Percentiles rank a stretch among this genome's conserved stretches.
phyloP scores from a whole-genome alignment of 2,113 vertebrate genomes.

The Dolichallabes microphthalmus region DNA sequence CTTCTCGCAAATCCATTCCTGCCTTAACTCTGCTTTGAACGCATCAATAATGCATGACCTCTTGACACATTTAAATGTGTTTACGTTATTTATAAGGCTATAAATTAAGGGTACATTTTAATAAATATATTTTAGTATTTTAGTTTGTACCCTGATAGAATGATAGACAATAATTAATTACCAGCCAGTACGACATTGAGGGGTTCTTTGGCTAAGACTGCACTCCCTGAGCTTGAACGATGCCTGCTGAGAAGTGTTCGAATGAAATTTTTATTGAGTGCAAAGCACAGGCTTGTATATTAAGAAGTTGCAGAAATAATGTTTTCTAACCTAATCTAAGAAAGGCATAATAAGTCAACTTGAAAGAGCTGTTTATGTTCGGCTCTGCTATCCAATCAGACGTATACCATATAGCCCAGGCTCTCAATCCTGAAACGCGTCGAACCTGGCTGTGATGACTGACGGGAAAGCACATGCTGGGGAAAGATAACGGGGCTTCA shows the following conservation, averaged over 20 bases:
- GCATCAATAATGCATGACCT: conserved; percentile 44
- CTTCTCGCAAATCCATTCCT: conserved; percentile 32
- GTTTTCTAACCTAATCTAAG: background rate
- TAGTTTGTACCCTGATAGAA: conserved; percentile 2
- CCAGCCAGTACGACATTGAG: background rate
- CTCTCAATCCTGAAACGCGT: conserved; percentile 27
- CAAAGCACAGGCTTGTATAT: background rate
- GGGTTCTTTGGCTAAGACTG: background rate
- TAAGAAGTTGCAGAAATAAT: background rate
- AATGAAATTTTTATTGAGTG: background rate
- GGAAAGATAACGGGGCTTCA: conserved; percentile 42
- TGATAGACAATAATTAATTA: conserved; percentile 8
- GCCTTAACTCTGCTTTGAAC: conserved; percentile 10
- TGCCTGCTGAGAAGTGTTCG: background rate
- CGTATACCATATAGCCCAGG: conserved; percentile 6
- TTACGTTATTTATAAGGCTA: conserved; percentile 40
- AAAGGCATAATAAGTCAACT: background rate
- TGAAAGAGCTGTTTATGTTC: background rate
- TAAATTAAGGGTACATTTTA: conserved; percentile 44
- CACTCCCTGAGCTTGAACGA: background rate
- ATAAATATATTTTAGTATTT: conserved; percentile 17
- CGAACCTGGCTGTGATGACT: conserved; percentile 21
- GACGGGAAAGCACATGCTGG: conserved; percentile 25
- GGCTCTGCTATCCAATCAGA: background rate
- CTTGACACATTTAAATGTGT: conserved; percentile 34